Conservation (phyloP, 2,888 invertebrate species). For the Torymus texanus region DNA sequence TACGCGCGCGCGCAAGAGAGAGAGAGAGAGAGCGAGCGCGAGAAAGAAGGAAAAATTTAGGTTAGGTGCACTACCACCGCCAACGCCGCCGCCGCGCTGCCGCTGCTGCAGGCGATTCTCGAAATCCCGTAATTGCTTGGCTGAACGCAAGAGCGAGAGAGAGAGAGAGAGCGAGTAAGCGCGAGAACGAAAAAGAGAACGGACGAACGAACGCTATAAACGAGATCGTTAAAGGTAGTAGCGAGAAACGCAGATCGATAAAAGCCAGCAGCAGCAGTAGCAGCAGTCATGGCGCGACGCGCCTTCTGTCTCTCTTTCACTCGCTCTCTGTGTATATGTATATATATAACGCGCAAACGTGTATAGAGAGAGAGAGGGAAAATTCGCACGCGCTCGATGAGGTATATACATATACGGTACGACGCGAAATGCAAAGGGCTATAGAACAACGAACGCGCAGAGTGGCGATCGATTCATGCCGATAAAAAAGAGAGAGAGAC, state of each 20-base stretch:
- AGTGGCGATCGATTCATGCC: slow-evolving; percentile 38
- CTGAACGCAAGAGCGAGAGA: slow-evolving; percentile 16
- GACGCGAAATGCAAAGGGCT: slow-evolving; percentile 20
- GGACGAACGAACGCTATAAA: slow-evolving; percentile 30
- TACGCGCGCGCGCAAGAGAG: not conserved
- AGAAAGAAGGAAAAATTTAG: slow-evolving; percentile 39
- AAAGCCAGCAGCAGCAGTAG: slow-evolving; percentile 28
- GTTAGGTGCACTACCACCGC: slow-evolving; percentile 35
- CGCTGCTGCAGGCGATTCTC: slow-evolving; percentile 34
- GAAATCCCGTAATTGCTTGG: slow-evolving; percentile 46
- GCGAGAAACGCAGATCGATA: slow-evolving; percentile 51
- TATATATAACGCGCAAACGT: not conserved
- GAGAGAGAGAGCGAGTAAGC: slow-evolving; percentile 11
- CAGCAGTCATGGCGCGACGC: no score
- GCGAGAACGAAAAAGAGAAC: not conserved
- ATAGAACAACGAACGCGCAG: not conserved
- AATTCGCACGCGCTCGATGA: slow-evolving; percentile 34
- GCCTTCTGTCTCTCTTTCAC: not conserved
- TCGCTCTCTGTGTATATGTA: not conserved
- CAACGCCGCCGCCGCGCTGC: not conserved
- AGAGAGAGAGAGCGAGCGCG: no score
- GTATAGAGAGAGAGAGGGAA: not conserved
- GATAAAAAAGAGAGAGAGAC: slow-evolving; percentile 8
- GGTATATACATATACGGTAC: not conserved
- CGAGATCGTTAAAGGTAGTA: slow-evolving; percentile 48